These are phyloP conservation scores for Tautogolabrus adspersus DNA, from an alignment of 2,113 vertebrate species.

Conservation along the genomic window DNA sequence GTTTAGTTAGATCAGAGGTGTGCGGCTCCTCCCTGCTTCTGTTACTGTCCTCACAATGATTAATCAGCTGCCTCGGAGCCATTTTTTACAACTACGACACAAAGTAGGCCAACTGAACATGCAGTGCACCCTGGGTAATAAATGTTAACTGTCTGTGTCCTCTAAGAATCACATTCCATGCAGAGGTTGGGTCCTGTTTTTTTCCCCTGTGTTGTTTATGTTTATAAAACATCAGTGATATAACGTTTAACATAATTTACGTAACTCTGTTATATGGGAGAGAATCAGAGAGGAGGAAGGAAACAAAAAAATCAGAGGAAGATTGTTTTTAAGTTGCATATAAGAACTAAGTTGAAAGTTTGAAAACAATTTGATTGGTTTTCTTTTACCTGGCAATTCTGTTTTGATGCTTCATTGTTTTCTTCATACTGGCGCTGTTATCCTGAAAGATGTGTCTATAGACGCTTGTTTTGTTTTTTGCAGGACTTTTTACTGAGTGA, in stretches of 20 bases:
- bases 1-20: slow-evolving; percentile 39
- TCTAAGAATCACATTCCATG: slow-evolving; percentile 13
- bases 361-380: no score
- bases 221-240: background rate
- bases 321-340: background rate
- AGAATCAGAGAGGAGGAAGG: background rate
- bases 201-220: background rate
- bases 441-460: no score
- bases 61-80: slow-evolving; percentile 30
- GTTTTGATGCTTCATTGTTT: no score
- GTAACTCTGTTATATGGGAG: background rate
- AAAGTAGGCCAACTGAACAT: slow-evolving; percentile 34
- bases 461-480: no score
- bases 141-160: slow-evolving; percentile 18
- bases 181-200: slow-evolving; percentile 10
- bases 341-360: background rate
- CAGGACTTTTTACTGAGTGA: no score
- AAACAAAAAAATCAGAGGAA: background rate
- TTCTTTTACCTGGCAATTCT: no score
- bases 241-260: background rate
- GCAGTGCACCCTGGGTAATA: slow-evolving; percentile 21
- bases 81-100: slow-evolving; percentile 37
- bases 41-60: slow-evolving; percentile 34
- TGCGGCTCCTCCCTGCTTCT: slow-evolving; percentile 12
- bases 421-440: no score